Percentiles rank a stretch among this genome's conserved stretches.
Evolutionary conservation across 2,888 invertebrate genomes (phyloP).

Genomic region (Antitype chi): DNA sequence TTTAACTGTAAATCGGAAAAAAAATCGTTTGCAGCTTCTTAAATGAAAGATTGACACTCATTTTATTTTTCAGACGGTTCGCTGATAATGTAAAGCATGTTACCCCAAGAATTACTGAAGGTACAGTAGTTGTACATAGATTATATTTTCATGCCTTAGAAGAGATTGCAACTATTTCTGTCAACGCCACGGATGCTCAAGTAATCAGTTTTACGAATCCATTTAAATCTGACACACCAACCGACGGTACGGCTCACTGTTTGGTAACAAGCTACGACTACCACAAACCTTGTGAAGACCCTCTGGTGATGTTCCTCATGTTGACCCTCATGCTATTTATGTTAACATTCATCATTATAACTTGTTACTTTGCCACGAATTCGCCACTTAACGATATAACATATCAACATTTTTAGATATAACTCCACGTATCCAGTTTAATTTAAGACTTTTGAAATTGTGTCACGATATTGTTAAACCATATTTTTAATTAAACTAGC

Average conservation of each 20-base stretch:
- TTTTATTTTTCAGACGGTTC: slow-evolving; percentile 38
- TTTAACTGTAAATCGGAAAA: no score
- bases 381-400: slow-evolving; percentile 43
- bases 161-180: slow-evolving; percentile 20
- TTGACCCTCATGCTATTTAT: slow-evolving; percentile 62
- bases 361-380: slow-evolving; percentile 53
- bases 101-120: background rate
- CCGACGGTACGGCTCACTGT: slow-evolving; percentile 10
- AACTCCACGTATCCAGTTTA: no score
- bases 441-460: background rate
- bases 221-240: background rate
- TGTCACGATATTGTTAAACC: background rate
- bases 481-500: background rate
- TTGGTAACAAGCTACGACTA: slow-evolving; percentile 51
- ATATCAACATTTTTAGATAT: slow-evolving; percentile 49
- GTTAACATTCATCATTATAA: slow-evolving; percentile 47
- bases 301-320: slow-evolving; percentile 55
- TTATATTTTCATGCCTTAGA: accelerated
- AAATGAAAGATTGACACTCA: background rate
- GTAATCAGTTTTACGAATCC: background rate
- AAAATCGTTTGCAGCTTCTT: no score
- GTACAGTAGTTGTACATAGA: background rate
- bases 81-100: background rate
- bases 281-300: slow-evolving; percentile 63
- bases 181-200: slow-evolving; percentile 4